A percentile compares a stretch with the other conserved stretches of the same genome.
phyloP scores from a whole-genome alignment of 1,140 invertebrate genomes.

The Reticulitermes speratus region DNA sequence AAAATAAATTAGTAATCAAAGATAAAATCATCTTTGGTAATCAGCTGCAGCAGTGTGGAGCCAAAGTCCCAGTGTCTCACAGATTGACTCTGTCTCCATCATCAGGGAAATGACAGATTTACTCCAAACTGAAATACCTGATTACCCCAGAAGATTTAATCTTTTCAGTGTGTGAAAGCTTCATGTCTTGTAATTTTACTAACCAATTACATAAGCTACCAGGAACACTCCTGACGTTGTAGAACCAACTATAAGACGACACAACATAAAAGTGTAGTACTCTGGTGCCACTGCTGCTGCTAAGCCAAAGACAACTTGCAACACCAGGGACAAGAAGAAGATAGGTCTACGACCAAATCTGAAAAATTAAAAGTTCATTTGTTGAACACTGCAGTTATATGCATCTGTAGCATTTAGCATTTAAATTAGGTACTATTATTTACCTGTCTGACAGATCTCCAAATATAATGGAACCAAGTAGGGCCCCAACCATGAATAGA shows the following conservation, averaged over 20 bases:
- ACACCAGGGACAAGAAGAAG: conserved; percentile 68
- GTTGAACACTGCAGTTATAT: background rate
- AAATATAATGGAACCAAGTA: conserved; percentile 75
- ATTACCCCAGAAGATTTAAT: background rate
- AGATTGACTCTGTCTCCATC: too few relatives aligned
- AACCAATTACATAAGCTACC: conserved; percentile 76
- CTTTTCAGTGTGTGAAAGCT: background rate
- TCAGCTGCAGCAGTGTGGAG: too few relatives aligned
- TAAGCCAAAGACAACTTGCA: conserved; percentile 66
- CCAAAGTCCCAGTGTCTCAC: too few relatives aligned
- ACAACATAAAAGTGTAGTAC: conserved; percentile 66
- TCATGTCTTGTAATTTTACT: conserved; percentile 33
- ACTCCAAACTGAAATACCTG: background rate
- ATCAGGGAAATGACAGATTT: too few relatives aligned
- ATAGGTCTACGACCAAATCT: conserved; percentile 71
- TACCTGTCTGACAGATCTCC: conserved; percentile 76
- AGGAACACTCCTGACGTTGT: conserved; percentile 75
- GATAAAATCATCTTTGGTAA: too few relatives aligned
- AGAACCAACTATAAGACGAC: conserved; percentile 69
- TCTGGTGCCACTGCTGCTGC: conserved; percentile 65
- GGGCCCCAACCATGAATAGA: conserved; percentile 79
- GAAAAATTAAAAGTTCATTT: conserved; percentile 25
- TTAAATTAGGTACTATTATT: conserved; percentile 27
- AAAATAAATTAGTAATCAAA: too few relatives aligned
- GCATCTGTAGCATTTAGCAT: background rate